A percentile compares a stretch with the other conserved stretches of the same genome.
Evolutionary conservation across 1,140 invertebrate genomes (phyloP).

Genomic region (Leucophenga varia): DNA sequence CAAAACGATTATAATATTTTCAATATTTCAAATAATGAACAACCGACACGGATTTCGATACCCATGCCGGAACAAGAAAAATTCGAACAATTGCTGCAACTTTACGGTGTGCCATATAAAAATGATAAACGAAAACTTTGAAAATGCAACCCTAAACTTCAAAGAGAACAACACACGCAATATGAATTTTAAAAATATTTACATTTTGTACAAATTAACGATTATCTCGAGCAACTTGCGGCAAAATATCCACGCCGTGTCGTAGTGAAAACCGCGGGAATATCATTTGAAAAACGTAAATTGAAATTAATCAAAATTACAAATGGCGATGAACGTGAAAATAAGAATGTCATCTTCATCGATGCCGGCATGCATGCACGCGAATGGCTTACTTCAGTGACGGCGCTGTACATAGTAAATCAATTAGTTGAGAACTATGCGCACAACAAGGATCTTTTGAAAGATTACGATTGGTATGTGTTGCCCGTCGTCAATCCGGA

Average conservation of each 20-base stretch:
- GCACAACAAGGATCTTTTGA: conserved; percentile 54
- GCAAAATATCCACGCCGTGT: conserved; percentile 57
- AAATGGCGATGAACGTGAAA: conserved; percentile 42
- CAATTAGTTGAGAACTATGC: conserved; percentile 62
- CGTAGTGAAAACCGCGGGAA: conserved; percentile 53
- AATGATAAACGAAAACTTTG: conserved; percentile 35
- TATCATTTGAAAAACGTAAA: conserved; percentile 59
- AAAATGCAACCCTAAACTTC: conserved; percentile 13
- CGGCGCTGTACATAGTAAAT: conserved; percentile 65
- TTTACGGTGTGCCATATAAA: conserved; percentile 19
- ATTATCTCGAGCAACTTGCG: conserved; percentile 59
- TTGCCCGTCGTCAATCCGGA: conserved; percentile 63
- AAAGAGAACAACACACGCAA: conserved; percentile 14
- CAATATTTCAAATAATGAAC: conserved; percentile 22
- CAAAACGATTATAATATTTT: conserved; percentile 43
- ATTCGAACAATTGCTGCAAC: conserved; percentile 29
- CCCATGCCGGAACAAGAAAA: conserved; percentile 33
- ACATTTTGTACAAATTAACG: conserved; percentile 57
- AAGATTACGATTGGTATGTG: conserved; percentile 64
- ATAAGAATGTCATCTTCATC: conserved; percentile 61
- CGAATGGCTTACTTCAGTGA: conserved; percentile 71
- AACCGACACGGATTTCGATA: conserved; percentile 38
- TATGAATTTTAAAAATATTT: conserved; percentile 41
- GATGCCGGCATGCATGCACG: conserved; percentile 67
- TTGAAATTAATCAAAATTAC: conserved; percentile 61